Evolutionary conservation across 2,888 invertebrate genomes (phyloP), one percentile per base, ranked within the genome.

Genomic region (Cryptosula pallasiana): DNA sequence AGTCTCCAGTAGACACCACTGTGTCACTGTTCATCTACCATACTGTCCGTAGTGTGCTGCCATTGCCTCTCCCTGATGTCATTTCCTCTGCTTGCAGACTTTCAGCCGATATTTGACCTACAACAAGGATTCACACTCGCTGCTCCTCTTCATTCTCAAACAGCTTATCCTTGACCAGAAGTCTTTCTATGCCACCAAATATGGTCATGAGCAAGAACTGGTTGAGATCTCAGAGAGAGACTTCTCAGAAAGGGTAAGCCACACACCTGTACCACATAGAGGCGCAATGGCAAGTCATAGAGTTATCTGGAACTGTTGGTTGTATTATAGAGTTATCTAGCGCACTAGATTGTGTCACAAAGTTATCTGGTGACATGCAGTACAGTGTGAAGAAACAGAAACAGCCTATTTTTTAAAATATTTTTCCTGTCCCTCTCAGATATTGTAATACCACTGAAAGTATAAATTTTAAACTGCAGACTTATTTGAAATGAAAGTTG

Each of bases 41-140:
- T n/a, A n/a, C n/a, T n/a, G n/a, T n/a, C n/a, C n/a, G n/a, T n/a
- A n/a, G n/a, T n/a, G n/a, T n/a, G n/a, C n/a, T n/a, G n/a, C n/a
- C n/a, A n/a, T 45, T 13, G 9, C 45, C 45, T 45, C 5, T 45
- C 45, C 5, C 20, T 45, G 45, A 45, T 45, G 5, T 45, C n/a
- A 23, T 25, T 57, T 73, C 71, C 77, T 73, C n/a, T n/a, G n/a
- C 75, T 77, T 79, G 75, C 87, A 94, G 92, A 92, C 92, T 78
- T 99, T 99, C 90, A 91, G 92, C 79, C 91, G 93, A 77, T 97
- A 95, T 86, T 87, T 99, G 69, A 88, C 92, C 0, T 98, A 91
- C 88, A 94, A 94, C 82, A 92, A 94, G 80, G 97, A 99, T 85
- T 94, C 96, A 87, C 93, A 95, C 79, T 98, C 99, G 83, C 88